Percentiles rank a stretch among this genome's conserved stretches.
Evolutionary conservation across 2,888 invertebrate genomes (phyloP).

Genomic region (Microctonus aethiopoides): DNA sequence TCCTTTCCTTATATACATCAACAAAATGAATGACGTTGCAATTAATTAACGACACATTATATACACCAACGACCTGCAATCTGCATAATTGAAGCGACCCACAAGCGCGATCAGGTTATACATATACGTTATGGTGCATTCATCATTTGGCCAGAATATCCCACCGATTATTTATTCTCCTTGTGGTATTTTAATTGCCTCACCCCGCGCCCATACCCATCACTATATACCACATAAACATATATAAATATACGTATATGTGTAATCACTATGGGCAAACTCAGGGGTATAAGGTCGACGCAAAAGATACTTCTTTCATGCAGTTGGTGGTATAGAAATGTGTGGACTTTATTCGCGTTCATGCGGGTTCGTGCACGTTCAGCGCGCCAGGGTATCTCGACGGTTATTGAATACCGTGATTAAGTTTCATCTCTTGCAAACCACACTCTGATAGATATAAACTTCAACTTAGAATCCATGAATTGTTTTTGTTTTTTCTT

Average conservation of each 20-base stretch:
- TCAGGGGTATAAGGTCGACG: constrained; percentile 11
- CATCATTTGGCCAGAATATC: constrained; percentile 47
- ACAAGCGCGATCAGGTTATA: constrained; percentile 32
- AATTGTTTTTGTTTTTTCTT: too few species aligned
- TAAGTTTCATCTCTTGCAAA: constrained; percentile 11
- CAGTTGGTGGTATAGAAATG: not conserved
- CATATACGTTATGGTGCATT: constrained; percentile 45
- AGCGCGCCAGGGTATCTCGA: not conserved
- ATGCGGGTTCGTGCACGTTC: not conserved
- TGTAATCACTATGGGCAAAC: not conserved
- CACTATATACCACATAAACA: not conserved
- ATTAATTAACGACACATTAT: constrained; percentile 59
- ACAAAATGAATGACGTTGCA: constrained; percentile 45
- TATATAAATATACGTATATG: not conserved
- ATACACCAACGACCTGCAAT: constrained; percentile 56
- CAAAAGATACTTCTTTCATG: not conserved
- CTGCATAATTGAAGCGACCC: constrained; percentile 58
- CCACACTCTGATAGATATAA: not conserved
- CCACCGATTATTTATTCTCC: constrained; percentile 31
- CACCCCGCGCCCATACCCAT: constrained; percentile 24
- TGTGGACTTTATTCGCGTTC: not conserved
- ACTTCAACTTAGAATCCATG: not conserved
- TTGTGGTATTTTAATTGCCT: constrained; percentile 50
- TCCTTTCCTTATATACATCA: not conserved
- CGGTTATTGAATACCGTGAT: constrained; percentile 14